A percentile compares a stretch with the other conserved stretches of the same genome.
phyloP scores from a whole-genome alignment of 1,140 invertebrate species.

The Heliothis virescens region DNA sequence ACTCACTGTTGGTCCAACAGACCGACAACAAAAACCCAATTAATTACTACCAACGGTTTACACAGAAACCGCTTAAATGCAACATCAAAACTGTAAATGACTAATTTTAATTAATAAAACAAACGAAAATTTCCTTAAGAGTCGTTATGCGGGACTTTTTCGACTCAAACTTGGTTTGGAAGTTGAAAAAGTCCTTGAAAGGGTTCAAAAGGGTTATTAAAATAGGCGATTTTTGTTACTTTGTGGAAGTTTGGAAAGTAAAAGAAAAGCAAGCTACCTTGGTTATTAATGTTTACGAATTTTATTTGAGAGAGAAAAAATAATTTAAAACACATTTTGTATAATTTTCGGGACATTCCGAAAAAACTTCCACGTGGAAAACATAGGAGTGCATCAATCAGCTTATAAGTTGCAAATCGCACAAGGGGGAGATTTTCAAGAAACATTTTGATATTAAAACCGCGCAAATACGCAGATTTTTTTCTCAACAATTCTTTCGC shows the following conservation, averaged over 20 bases:
- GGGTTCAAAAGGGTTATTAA: conserved; percentile 44
- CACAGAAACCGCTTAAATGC: conserved; percentile 48
- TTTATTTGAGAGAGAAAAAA: background rate
- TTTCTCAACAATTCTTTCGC: background rate
- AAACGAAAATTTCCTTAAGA: conserved; percentile 37
- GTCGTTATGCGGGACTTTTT: conserved; percentile 31
- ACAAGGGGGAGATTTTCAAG: background rate
- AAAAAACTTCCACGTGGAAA: conserved; percentile 33
- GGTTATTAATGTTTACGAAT: conserved; percentile 38
- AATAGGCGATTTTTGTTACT: conserved; percentile 45
- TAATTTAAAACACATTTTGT: too few species aligned
- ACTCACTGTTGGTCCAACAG: conserved; percentile 42
- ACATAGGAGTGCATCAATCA: conserved; percentile 24
- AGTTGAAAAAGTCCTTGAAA: conserved; percentile 41
- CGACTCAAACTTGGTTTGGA: conserved; percentile 27
- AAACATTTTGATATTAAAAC: background rate
- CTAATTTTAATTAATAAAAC: conserved; percentile 51
- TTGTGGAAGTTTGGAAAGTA: conserved; percentile 29
- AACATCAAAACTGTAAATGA: conserved; percentile 44
- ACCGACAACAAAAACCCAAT: conserved; percentile 48
- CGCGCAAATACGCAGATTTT: background rate
- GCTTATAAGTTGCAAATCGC: conserved; percentile 16
- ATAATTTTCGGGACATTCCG: background rate
- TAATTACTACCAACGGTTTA: conserved; percentile 43
- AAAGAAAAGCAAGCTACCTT: conserved; percentile 16